A percentile compares a stretch with the other conserved stretches of the same genome.
These are phyloP conservation scores for Cordylochernes scorpioides DNA, from an alignment of 2,888 invertebrate species.

Conservation along the genomic window DNA sequence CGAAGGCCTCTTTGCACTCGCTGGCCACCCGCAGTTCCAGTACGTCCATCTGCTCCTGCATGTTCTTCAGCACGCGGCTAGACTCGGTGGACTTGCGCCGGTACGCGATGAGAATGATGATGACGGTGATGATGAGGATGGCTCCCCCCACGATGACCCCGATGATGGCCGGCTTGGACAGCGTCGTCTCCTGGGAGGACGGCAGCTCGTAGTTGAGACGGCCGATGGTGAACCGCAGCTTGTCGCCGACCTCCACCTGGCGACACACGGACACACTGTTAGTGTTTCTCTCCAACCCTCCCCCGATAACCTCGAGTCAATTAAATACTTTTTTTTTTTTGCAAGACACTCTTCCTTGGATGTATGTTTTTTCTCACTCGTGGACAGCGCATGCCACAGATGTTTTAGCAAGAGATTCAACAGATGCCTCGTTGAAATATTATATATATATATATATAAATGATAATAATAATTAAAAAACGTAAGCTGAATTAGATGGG, in stretches of 20 bases:
- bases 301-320: too few species aligned
- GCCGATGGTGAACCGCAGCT: slow-evolving; percentile 55
- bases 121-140: slow-evolving; percentile 34
- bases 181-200: slow-evolving; percentile 25
- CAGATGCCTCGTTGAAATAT: too few species aligned
- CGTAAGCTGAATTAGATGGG: too few species aligned
- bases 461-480: too few species aligned
- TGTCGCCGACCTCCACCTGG: slow-evolving; percentile 42
- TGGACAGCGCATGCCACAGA: too few species aligned
- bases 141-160: slow-evolving; percentile 19
- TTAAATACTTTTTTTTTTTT: too few species aligned
- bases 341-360: too few species aligned
- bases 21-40: slow-evolving; percentile 79
- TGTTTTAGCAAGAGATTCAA: too few species aligned
- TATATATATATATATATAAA: too few species aligned
- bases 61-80: slow-evolving; percentile 79
- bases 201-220: slow-evolving; percentile 43
- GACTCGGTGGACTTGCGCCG: slow-evolving; percentile 83
- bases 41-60: slow-evolving; percentile 99
- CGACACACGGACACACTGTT: too few species aligned
- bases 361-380: too few species aligned
- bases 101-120: slow-evolving; percentile 69
- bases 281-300: too few species aligned
- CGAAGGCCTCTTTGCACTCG: slow-evolving; percentile 84
- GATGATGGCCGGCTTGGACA: slow-evolving; percentile 48